phyloP scores from a whole-genome alignment of 2,797 vertebrate species.

The Pristis pectinata region DNA sequence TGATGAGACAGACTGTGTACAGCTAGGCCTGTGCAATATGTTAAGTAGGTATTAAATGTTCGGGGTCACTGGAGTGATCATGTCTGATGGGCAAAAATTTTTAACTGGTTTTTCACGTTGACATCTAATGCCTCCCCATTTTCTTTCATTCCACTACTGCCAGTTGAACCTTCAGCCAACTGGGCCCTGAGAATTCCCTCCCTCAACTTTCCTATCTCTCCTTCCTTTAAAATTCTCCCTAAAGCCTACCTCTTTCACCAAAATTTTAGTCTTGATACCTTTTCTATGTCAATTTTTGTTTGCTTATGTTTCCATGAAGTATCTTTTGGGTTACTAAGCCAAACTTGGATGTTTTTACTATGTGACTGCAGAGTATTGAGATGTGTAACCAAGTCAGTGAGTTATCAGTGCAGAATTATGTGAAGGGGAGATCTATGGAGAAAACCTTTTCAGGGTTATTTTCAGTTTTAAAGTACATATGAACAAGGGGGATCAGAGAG shows the following conservation, averaged over 20 bases:
- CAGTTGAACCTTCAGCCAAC: neutral
- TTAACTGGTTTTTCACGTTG: neutral
- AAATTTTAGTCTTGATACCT: neutral
- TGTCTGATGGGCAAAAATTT: neutral
- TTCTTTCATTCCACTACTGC: neutral
- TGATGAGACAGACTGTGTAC: neutral
- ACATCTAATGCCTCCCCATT: neutral
- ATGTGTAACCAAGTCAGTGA: neutral
- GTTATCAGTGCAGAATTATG: neutral
- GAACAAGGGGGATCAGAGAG: neutral
- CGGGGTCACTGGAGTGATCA: no score
- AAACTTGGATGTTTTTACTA: neutral
- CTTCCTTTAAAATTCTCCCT: neutral
- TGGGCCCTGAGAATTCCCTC: neutral
- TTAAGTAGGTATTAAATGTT: neutral
- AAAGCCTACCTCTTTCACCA: neutral
- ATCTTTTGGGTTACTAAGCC: neutral
- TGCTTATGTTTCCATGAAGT: neutral
- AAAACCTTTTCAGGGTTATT: neutral
- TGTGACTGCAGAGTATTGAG: neutral
- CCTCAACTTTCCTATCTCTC: neutral
- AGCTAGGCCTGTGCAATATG: neutral
- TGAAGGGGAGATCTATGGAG: neutral
- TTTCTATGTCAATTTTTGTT: neutral
- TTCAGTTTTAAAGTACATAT: neutral